Percentiles rank a stretch among this genome's conserved stretches.
Conservation (phyloP, 2,113 vertebrate genomes). For the Nesogale talazaci region DNA sequence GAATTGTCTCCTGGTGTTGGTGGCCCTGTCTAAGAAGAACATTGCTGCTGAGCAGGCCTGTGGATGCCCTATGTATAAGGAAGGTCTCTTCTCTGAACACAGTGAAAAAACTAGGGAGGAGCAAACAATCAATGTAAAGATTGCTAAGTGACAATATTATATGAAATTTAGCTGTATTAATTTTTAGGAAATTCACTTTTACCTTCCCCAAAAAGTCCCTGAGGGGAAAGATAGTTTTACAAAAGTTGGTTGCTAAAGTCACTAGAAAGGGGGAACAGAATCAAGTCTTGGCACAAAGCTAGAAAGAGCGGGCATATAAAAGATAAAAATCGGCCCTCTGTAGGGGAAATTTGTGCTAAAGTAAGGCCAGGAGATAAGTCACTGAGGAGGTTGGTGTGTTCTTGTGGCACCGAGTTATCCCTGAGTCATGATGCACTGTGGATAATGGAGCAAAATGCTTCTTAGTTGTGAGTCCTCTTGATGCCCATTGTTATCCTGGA, state of each 20-base stretch:
- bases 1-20: not conserved
- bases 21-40: too few species aligned
- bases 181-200: conserved; percentile 19
- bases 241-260: not conserved
- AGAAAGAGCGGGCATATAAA: not conserved
- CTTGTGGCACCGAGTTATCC: not conserved
- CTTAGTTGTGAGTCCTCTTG: not conserved
- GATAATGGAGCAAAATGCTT: not conserved
- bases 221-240: not conserved
- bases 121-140: not conserved
- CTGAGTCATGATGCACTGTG: not conserved
- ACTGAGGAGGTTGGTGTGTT: not conserved
- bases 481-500: not conserved
- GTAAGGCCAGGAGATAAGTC: not conserved
- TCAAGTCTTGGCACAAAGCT: not conserved
- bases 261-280: not conserved
- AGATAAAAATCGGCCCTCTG: too few species aligned
- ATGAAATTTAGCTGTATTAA: not conserved
- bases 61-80: not conserved
- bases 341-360: not conserved
- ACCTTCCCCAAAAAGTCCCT: not conserved
- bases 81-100: not conserved
- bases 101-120: not conserved
- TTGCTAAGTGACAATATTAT: not conserved
- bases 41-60: not conserved